Conservation (phyloP, 2,888 invertebrate genomes). For the Thumatha senex region DNA sequence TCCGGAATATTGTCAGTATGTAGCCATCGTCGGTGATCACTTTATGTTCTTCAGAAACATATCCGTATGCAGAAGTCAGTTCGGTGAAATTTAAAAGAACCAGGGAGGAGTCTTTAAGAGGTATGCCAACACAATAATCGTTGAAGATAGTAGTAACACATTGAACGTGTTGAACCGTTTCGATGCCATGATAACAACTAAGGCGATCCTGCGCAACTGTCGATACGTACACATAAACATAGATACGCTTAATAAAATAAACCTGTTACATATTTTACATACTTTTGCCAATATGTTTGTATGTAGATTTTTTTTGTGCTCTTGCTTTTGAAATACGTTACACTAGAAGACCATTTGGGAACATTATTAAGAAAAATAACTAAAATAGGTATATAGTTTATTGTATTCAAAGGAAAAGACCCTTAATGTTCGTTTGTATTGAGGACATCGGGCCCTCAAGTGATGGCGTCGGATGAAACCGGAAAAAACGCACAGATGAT, state of each 20-base stretch:
- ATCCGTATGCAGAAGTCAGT: constrained; percentile 47
- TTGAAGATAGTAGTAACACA: constrained; percentile 29
- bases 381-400: too few relatives aligned
- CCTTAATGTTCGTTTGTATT: too few relatives aligned
- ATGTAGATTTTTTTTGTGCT: too few relatives aligned
- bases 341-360: too few relatives aligned
- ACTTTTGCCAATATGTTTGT: too few relatives aligned
- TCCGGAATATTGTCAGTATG: constrained; percentile 53
- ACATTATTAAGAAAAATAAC: too few relatives aligned
- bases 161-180: constrained; percentile 43
- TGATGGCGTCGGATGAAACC: too few relatives aligned
- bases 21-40: constrained; percentile 65
- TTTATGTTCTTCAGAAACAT: constrained; percentile 52
- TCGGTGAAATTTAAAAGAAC: constrained; percentile 54
- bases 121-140: constrained; percentile 30
- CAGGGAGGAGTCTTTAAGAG: constrained; percentile 26
- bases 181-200: constrained; percentile 49
- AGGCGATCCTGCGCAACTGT: not conserved
- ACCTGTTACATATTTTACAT: not conserved
- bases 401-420: too few relatives aligned
- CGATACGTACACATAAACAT: too few relatives aligned
- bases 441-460: too few relatives aligned
- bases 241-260: constrained; percentile 1
- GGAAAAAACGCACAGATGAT: too few relatives aligned
- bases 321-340: too few relatives aligned